A percentile compares a stretch with the other conserved stretches of the same genome.
These are phyloP conservation scores for Hydroisotoma schaefferi DNA, from an alignment of 2,888 invertebrate species.

Conservation along the genomic window DNA sequence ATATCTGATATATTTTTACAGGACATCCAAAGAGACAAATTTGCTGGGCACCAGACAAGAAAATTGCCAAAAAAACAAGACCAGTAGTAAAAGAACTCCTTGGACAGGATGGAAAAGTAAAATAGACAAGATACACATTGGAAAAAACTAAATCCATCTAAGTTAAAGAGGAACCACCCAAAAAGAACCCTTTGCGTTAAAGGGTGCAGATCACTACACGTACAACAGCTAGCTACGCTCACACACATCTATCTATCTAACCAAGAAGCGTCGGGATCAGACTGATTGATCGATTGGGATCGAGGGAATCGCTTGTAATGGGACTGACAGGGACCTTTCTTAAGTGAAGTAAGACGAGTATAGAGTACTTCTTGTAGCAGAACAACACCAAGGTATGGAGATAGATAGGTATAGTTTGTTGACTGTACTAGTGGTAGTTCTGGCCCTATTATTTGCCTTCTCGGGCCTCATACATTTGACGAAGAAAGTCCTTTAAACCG, in stretches of 20 bases:
- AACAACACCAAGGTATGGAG: too few species aligned
- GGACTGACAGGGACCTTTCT: conserved; percentile 29
- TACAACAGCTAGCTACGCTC: not conserved
- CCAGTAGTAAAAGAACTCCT: conserved; percentile 5
- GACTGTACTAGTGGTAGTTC: too few species aligned
- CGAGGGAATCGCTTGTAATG: conserved; percentile 46
- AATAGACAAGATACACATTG: conserved; percentile 11
- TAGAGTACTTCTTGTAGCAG: conserved; percentile 14
- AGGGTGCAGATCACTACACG: too few species aligned
- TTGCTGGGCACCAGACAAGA: conserved; percentile 10
- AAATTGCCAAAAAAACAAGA: conserved; percentile 17
- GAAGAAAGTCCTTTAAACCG: too few species aligned
- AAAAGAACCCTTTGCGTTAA: too few species aligned
- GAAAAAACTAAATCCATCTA: not conserved
- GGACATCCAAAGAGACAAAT: not conserved
- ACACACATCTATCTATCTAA: not conserved
- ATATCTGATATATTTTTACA: not conserved
- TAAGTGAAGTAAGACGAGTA: conserved; percentile 16
- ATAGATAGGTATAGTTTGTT: too few species aligned
- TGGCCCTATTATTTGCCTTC: too few species aligned
- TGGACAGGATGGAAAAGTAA: conserved; percentile 12
- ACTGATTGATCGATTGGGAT: conserved; percentile 48
- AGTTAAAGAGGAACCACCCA: not conserved
- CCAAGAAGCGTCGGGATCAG: conserved; percentile 14
- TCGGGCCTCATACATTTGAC: too few species aligned